phyloP scores from a whole-genome alignment of 2,797 vertebrate species.

The Danio kyathit region DNA sequence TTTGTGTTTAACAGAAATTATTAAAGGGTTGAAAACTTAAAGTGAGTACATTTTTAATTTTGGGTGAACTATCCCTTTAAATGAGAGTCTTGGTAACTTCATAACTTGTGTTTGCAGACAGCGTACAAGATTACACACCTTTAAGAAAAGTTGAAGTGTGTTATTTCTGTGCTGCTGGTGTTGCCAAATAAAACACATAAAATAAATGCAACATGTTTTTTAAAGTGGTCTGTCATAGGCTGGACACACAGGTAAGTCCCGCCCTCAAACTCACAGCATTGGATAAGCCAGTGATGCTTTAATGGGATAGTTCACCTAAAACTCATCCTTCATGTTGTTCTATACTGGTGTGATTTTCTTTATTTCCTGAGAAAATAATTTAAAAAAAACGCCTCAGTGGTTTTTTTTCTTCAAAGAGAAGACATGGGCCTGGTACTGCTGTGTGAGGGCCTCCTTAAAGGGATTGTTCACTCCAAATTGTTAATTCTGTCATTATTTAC shows the following conservation, averaged over 20 bases:
- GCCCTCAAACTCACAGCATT: neutral
- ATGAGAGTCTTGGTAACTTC: conserved; percentile 75
- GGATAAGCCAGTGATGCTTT: too few relatives aligned
- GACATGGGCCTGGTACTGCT: conserved; percentile 59
- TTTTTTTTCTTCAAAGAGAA: conserved; percentile 73
- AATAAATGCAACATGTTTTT: neutral
- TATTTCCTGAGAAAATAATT: too few relatives aligned
- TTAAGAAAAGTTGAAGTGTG: conserved; percentile 32
- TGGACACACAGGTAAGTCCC: neutral
- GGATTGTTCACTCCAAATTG: too few relatives aligned
- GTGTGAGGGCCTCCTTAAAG: conserved; percentile 69
- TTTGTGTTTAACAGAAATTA: too few relatives aligned
- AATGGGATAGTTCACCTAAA: too few relatives aligned
- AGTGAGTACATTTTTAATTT: too few relatives aligned
- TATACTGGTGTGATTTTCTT: too few relatives aligned
- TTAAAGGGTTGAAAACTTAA: too few relatives aligned
- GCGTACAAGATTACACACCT: conserved; percentile 73
- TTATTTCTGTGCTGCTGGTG: conserved; percentile 2
- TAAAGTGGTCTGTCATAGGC: neutral
- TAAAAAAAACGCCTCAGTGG: too few relatives aligned
- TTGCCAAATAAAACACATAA: neutral
- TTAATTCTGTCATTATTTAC: too few relatives aligned
- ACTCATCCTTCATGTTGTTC: too few relatives aligned
- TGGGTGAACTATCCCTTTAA: conserved; percentile 50
- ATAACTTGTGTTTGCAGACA: conserved; percentile 71